Percentiles rank a stretch among this genome's conserved stretches.
phyloP scores from a whole-genome alignment of 2,888 invertebrate species.

The Caenorhabditis zanzibari region DNA sequence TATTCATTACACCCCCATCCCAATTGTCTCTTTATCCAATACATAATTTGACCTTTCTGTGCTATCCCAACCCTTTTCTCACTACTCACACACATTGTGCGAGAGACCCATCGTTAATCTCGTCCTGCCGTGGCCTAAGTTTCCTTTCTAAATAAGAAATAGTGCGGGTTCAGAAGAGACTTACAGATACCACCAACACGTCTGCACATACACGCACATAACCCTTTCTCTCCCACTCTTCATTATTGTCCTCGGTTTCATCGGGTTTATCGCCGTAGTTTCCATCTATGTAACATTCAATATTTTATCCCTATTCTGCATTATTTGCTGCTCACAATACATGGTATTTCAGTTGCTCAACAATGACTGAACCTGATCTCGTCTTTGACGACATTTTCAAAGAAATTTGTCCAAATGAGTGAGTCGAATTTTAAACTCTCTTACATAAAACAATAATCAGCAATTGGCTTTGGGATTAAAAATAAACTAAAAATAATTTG shows the following conservation, averaged over 20 bases:
- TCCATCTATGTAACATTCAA: conserved; percentile 4
- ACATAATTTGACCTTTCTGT: too few species aligned
- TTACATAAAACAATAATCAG: background rate
- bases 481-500: background rate
- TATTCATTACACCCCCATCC: too few species aligned
- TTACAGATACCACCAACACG: too few species aligned
- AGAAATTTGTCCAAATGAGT: conserved; percentile 33
- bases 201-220: too few species aligned
- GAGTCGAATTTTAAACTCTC: background rate
- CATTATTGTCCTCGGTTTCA: background rate
- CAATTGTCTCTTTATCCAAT: too few species aligned
- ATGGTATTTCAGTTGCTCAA: conserved; percentile 14
- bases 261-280: background rate
- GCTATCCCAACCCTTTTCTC: too few species aligned
- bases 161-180: too few species aligned
- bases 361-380: conserved; percentile 19
- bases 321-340: background rate
- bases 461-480: background rate
- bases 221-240: background rate
- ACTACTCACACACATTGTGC: too few species aligned
- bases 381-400: conserved; percentile 44
- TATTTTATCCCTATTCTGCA: background rate
- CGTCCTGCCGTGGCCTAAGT: conserved; percentile 20
- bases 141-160: background rate
- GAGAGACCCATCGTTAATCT: too few species aligned